Base-by-base conservation (phyloP, 2,888 invertebrate genomes). In the Drosophila helvetica region DNA sequence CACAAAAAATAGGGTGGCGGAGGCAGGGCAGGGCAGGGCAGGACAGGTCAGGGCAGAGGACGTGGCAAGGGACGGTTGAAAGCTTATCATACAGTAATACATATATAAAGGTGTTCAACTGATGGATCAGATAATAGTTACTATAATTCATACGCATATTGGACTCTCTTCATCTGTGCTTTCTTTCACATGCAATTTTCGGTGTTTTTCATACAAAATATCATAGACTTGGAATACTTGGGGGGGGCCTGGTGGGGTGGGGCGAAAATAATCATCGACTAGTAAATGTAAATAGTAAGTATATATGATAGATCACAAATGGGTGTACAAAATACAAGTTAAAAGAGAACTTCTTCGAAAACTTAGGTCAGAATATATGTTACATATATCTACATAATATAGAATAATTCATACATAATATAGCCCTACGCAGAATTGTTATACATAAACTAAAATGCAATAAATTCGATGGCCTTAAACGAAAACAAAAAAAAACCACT, bases 401-500 rank as follows among this genome's bases (percentile, higher is more conserved):
- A 27, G 22, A 64, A 15, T 1, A n/a, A n/a, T n/a, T n/a, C n/a
- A n/a, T 25, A 25, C 6, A 25, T 25, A 25, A 8, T 27, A 27
- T n/a, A 38, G 38, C 38, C 53, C 45, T 60, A 60, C 15, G n/a
- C 15, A 18, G 7, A 52, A 38, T 15, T 30, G 17, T 8, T 58
- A 58, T 54, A 70, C 43, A 45, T 71, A 71, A 70, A 47, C 22
- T 52, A 52, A 62, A 62, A 30, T 47, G 18, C n/a, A 52, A 67
- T 61, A 68, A 58, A 38, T 38, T 38, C 33, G 33, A 33, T 33
- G 12, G 5, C 4, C 33, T 2, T 27, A 51, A 64, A 55, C 22
- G 5, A 22, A 22, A 8, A 27, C 1, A 57, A 59, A 33, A 63
- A 70, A 73, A 62, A 45, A n/a, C 2, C 80, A 81, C 71, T 78